Evolutionary conservation across 2,888 invertebrate species (phyloP).

Genomic region (Eupithecia exiguata): DNA sequence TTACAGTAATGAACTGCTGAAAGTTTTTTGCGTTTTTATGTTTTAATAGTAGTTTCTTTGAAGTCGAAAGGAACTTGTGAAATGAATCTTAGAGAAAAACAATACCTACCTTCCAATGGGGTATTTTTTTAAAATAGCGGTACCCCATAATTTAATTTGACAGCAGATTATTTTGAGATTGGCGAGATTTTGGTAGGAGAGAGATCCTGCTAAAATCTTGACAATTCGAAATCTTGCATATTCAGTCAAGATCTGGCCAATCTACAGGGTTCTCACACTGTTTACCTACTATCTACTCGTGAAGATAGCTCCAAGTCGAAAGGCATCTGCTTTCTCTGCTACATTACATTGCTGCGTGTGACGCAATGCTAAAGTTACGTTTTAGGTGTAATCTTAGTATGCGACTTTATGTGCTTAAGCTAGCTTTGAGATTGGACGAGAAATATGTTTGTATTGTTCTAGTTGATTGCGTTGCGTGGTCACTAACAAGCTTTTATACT

Average conservation of each 20-base stretch:
- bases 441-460: neutral
- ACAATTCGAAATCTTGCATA: too few species aligned
- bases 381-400: conserved; percentile 18
- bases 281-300: neutral
- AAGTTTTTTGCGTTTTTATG: too few species aligned
- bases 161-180: too few species aligned
- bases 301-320: neutral
- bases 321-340: neutral
- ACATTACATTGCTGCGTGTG: conserved; percentile 16
- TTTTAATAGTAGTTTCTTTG: too few species aligned
- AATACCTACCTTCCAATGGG: too few species aligned
- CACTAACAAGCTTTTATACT: neutral
- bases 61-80: too few species aligned
- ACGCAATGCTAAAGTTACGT: conserved; percentile 26
- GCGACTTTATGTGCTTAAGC: neutral
- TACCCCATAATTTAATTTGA: too few species aligned
- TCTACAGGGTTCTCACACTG: neutral
- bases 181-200: too few species aligned
- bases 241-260: neutral
- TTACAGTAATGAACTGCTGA: too few species aligned
- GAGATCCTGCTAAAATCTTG: too few species aligned
- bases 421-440: neutral
- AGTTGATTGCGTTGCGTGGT: neutral
- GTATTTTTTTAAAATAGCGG: too few species aligned
- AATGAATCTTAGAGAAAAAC: too few species aligned